A percentile compares a stretch with the other conserved stretches of the same genome.
These are phyloP conservation scores for Semaprochilodus insignis DNA, from an alignment of 2,797 vertebrate species.

Conservation along the genomic window DNA sequence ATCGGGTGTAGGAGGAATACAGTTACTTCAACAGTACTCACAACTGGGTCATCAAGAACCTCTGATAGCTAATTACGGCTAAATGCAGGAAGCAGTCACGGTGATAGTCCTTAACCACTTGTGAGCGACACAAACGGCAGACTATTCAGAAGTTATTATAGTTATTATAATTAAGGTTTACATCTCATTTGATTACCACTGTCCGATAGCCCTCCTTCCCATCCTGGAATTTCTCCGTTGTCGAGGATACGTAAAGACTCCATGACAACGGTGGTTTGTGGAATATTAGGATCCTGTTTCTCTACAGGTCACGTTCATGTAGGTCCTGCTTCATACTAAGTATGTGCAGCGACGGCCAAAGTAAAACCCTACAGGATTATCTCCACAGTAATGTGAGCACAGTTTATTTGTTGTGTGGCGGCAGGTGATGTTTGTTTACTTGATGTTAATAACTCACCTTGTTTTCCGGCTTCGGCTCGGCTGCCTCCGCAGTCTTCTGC, in stretches of 20 bases:
- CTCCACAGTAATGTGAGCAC: too few species aligned
- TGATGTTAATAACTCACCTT: slow-evolving; percentile 79
- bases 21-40: not conserved
- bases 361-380: too few species aligned
- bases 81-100: not conserved
- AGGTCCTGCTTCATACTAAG: not conserved
- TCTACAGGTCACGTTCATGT: not conserved
- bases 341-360: too few species aligned
- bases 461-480: slow-evolving; percentile 85
- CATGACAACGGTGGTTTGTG: not conserved
- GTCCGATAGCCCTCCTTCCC: not conserved
- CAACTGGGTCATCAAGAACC: not conserved
- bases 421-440: too few species aligned
- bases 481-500: slow-evolving; percentile 84
- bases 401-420: too few species aligned
- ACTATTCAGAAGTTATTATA: not conserved
- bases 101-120: not conserved
- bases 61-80: not conserved
- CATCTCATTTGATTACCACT: not conserved
- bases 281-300: too few species aligned
- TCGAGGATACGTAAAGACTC: not conserved
- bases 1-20: not conserved
- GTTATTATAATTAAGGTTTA: not conserved
- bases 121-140: not conserved
- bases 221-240: not conserved